Evolutionary conservation across 2,113 vertebrate genomes (phyloP).

Genomic region (Sterrhoptilus dennistouni): DNA sequence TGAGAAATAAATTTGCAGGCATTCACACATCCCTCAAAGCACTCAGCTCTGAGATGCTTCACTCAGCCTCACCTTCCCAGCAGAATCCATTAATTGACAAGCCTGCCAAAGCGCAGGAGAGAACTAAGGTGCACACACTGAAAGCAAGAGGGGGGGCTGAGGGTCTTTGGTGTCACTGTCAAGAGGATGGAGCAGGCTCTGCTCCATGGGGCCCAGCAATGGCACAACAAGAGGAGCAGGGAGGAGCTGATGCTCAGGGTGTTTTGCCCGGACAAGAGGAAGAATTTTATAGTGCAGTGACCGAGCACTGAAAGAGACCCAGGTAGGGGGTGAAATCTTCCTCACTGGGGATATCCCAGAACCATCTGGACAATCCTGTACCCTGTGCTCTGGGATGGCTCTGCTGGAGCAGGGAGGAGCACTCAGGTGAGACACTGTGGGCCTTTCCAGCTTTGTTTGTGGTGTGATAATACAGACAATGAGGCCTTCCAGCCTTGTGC

Average conservation of each 20-base stretch:
- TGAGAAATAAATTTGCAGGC: not conserved
- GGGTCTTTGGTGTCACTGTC: not conserved
- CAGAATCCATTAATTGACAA: not conserved
- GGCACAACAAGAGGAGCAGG: rapidly evolving
- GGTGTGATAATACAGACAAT: rapidly evolving
- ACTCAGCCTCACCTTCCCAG: not conserved
- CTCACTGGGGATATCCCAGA: not conserved
- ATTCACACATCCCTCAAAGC: not conserved
- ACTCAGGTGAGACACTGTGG: too few relatives aligned
- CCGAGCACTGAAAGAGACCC: not conserved
- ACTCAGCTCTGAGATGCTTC: not conserved
- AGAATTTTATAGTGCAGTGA: not conserved
- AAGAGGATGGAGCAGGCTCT: not conserved
- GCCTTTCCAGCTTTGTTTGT: not conserved
- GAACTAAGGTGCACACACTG: not conserved
- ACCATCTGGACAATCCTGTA: too few relatives aligned
- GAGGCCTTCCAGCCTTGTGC: not conserved
- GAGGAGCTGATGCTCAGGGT: not conserved
- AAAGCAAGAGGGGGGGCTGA: not conserved
- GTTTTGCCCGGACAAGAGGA: not conserved
- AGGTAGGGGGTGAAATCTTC: not conserved
- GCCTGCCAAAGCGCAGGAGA: not conserved
- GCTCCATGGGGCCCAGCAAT: not conserved
- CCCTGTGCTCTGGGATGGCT: not conserved
- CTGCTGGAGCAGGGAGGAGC: not conserved